phyloP scores from a whole-genome alignment of 1,140 invertebrate genomes.

The Lysiphlebus fabarum region DNA sequence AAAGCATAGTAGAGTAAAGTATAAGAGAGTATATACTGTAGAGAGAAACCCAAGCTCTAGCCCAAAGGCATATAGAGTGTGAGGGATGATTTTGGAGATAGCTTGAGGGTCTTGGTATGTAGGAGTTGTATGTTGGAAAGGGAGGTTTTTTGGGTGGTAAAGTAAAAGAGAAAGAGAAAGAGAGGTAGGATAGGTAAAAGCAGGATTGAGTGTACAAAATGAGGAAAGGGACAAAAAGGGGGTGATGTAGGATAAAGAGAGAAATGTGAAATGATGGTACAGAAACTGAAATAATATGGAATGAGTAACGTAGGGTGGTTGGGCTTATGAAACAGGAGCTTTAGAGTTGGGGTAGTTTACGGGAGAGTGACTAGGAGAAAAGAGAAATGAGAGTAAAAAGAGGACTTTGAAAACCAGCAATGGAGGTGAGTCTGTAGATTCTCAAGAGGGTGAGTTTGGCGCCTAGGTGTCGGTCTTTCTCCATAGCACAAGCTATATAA shows the following conservation, averaged over 20 bases:
- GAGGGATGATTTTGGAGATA: constrained; percentile 58
- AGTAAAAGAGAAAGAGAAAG: constrained; percentile 25
- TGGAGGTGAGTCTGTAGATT: constrained; percentile 54
- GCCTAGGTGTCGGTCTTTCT: constrained; percentile 52
- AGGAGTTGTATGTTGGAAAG: constrained; percentile 41
- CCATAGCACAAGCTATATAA: constrained; percentile 12
- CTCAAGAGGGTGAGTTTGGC: constrained; percentile 54
- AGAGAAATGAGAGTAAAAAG: constrained; percentile 22
- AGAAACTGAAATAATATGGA: constrained; percentile 17
- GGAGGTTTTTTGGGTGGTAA: constrained; percentile 34
- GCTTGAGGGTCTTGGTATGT: constrained; percentile 47
- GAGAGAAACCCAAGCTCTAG: constrained; percentile 30
- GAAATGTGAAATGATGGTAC: constrained; percentile 7
- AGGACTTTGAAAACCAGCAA: constrained; percentile 25
- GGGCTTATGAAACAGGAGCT: constrained; percentile 43
- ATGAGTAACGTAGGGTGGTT: constrained; percentile 33
- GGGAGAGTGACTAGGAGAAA: constrained; percentile 31
- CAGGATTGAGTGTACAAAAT: no score
- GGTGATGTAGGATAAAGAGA: constrained; percentile 17
- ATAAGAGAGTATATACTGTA: constrained; percentile 9
- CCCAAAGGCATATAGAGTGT: constrained; percentile 50
- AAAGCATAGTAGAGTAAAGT: constrained; percentile 23
- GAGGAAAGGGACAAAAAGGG: constrained; percentile 9
- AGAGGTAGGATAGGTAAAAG: constrained; percentile 2
- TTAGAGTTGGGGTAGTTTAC: constrained; percentile 40